phyloP scores from a whole-genome alignment of 2,888 invertebrate species.

The Drosophila nigricruria region DNA sequence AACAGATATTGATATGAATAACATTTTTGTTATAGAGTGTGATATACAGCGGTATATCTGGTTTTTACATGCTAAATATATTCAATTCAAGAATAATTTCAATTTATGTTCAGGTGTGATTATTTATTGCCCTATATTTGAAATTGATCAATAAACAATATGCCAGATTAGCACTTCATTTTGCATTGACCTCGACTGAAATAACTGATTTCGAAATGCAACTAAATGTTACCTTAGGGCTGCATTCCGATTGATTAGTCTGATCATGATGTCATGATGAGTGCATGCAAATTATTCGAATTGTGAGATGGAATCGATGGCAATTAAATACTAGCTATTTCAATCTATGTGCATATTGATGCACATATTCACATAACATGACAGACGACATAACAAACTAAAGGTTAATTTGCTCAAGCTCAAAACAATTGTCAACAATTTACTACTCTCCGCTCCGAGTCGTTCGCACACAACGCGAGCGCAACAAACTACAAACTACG shows the following conservation, averaged over 20 bases:
- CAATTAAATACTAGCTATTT: slow-evolving; percentile 19
- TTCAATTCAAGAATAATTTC: not conserved
- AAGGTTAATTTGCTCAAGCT: slow-evolving; percentile 76
- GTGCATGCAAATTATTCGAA: slow-evolving; percentile 12
- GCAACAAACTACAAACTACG: slow-evolving; percentile 40
- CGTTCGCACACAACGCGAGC: slow-evolving; percentile 10
- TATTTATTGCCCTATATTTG: not conserved
- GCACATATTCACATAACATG: slow-evolving; percentile 39
- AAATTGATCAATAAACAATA: not conserved
- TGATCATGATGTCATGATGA: slow-evolving; percentile 25
- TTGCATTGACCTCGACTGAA: not conserved
- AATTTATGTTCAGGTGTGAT: not conserved
- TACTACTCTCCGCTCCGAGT: slow-evolving; percentile 49
- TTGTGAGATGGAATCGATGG: slow-evolving; percentile 18
- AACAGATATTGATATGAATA: not conserved
- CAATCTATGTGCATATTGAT: slow-evolving; percentile 21
- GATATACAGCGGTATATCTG: not conserved
- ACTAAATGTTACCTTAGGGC: not conserved
- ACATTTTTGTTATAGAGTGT: not conserved
- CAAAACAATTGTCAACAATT: slow-evolving; percentile 81
- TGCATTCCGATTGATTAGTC: slow-evolving; percentile 5
- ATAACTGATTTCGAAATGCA: not conserved
- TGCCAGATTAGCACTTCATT: not conserved
- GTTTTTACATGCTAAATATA: slow-evolving; percentile 1
- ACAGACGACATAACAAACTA: slow-evolving; percentile 71